Conservation (phyloP, 2,888 invertebrate genomes). For the Pyrrhosoma nymphula region DNA sequence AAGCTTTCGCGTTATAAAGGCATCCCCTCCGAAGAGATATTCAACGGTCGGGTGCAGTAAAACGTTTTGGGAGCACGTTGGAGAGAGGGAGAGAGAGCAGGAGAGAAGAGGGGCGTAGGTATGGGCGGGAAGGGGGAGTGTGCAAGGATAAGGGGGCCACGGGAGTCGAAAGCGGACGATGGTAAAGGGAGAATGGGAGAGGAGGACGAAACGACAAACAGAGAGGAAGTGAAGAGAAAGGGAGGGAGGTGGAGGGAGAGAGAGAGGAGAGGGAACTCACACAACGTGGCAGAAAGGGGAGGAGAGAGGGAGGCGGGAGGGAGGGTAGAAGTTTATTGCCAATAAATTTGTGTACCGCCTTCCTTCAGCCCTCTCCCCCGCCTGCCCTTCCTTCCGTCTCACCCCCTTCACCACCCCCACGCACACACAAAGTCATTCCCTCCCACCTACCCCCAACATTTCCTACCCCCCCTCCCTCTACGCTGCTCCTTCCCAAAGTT, state of each 20-base stretch:
- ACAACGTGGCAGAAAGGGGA: neutral
- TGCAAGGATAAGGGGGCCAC: neutral
- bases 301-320: neutral
- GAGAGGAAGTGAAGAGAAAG: too few relatives aligned
- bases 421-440: neutral
- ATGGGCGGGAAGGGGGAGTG: neutral
- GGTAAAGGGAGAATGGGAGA: neutral
- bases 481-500: neutral
- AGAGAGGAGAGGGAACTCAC: neutral
- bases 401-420: conserved; percentile 47
- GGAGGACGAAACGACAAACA: neutral
- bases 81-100: neutral
- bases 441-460: neutral
- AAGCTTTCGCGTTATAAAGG: neutral
- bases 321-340: conserved; percentile 77
- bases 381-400: conserved; percentile 70
- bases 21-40: neutral
- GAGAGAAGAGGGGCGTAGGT: neutral
- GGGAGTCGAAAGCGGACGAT: neutral
- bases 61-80: neutral
- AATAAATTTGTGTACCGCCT: conserved; percentile 77
- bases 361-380: conserved; percentile 73
- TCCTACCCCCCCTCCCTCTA: neutral
- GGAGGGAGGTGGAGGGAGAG: neutral
- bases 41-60: conserved; percentile 10